Percentiles rank a stretch among this genome's conserved stretches.
These are phyloP conservation scores for Sinotaia quadrata DNA, from an alignment of 2,888 invertebrate species.

Conservation along the genomic window DNA sequence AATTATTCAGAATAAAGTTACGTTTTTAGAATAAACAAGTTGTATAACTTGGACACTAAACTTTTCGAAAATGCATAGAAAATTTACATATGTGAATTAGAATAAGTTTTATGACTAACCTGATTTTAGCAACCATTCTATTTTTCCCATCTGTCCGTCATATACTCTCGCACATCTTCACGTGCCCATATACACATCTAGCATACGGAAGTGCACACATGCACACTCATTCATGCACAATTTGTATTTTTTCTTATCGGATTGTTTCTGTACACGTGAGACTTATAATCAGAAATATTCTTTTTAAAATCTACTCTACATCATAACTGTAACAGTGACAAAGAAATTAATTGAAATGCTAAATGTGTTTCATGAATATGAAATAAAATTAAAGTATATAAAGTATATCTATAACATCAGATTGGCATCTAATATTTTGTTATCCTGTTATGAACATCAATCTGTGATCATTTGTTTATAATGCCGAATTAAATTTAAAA, in stretches of 20 bases:
- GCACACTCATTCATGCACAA: neutral
- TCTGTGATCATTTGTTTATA: too few species aligned
- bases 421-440: neutral
- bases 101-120: too few species aligned
- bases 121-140: too few species aligned
- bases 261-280: neutral
- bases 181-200: neutral
- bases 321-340: neutral
- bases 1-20: too few species aligned
- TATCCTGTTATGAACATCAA: neutral
- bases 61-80: too few species aligned
- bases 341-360: neutral
- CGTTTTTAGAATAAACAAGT: too few species aligned
- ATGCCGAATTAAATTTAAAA: too few species aligned
- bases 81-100: too few species aligned
- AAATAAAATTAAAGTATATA: neutral
- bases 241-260: neutral
- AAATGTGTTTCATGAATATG: neutral
- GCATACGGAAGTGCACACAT: neutral
- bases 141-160: too few species aligned
- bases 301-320: neutral
- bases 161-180: neutral
- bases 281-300: too few species aligned
- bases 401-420: neutral
- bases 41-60: too few species aligned